Evolutionary conservation across 2,888 invertebrate genomes (phyloP).

Genomic region (Pammene aurita): DNA sequence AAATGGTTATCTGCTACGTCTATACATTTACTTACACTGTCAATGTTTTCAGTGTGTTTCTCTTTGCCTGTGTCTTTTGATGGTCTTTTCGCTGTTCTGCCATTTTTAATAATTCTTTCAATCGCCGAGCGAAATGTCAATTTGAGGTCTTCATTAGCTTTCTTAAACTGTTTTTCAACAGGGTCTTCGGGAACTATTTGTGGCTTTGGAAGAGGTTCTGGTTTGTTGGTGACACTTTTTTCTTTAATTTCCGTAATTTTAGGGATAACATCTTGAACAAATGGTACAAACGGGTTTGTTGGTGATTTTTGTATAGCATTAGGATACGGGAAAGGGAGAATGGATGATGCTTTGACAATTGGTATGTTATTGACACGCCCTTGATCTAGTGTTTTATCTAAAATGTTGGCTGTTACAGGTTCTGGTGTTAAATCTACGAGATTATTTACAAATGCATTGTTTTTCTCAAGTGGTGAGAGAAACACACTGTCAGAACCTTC

Average conservation of each 20-base stretch:
- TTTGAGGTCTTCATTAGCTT: conserved; percentile 70
- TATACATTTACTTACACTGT: conserved; percentile 11
- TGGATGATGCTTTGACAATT: conserved; percentile 64
- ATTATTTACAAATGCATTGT: conserved; percentile 51
- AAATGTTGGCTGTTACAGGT: neutral
- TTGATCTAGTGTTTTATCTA: conserved; percentile 43
- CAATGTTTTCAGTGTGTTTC: conserved; percentile 25
- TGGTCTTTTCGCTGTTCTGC: conserved; percentile 49
- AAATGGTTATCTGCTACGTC: neutral
- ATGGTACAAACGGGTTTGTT: conserved; percentile 47
- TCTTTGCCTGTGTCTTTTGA: conserved; percentile 44
- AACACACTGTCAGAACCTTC: conserved; percentile 72
- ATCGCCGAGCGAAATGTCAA: conserved; percentile 71
- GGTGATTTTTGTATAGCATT: conserved; percentile 54
- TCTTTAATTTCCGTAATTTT: conserved; percentile 47
- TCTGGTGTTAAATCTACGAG: conserved; percentile 30
- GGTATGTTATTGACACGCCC: conserved; percentile 49
- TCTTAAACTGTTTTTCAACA: conserved; percentile 66
- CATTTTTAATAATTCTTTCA: conserved; percentile 64
- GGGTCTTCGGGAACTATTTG: conserved; percentile 13
- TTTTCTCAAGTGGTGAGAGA: conserved; percentile 57
- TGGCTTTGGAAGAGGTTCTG: neutral
- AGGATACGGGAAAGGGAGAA: conserved; percentile 66
- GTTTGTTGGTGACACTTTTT: conserved; percentile 37
- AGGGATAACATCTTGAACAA: conserved; percentile 42